Evolutionary conservation across 2,113 vertebrate species (phyloP).

Genomic region (Romanogobio albipinnatus): DNA sequence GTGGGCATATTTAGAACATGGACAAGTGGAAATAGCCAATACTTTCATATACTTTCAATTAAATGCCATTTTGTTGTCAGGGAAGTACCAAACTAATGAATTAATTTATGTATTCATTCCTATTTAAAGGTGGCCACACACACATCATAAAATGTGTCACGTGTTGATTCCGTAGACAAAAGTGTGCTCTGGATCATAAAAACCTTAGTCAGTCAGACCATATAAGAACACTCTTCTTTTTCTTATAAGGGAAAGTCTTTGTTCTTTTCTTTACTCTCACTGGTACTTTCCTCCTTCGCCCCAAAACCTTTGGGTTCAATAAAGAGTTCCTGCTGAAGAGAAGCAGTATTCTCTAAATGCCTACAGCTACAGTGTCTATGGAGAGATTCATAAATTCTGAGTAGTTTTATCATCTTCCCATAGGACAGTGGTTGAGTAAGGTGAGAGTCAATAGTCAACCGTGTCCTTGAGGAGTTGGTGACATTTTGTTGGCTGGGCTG

Average conservation of each 20-base stretch:
- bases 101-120: background rate
- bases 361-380: conserved; percentile 61
- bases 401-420: conserved; percentile 71
- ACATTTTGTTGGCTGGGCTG: background rate
- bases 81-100: background rate
- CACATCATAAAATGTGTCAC: background rate
- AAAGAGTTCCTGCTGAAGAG: conserved; percentile 61
- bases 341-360: conserved; percentile 65
- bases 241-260: conserved; percentile 65
- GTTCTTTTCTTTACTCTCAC: conserved; percentile 49
- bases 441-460: conserved; percentile 45
- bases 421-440: conserved; percentile 65
- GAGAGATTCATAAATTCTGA: conserved; percentile 67
- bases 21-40: background rate
- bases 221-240: conserved; percentile 68
- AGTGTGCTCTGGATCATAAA: conserved; percentile 60
- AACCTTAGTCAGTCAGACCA: conserved; percentile 33
- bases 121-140: background rate
- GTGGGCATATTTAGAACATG: background rate
- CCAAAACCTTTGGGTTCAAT: conserved; percentile 67
- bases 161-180: conserved; percentile 11
- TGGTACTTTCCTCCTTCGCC: conserved; percentile 70
- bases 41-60: background rate
- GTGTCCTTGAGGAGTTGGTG: conserved; percentile 60
- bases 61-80: background rate